Percentiles rank a stretch among this genome's conserved stretches.
These are phyloP conservation scores for Mythimna loreyi DNA, from an alignment of 2,888 invertebrate species.

Conservation along the genomic window DNA sequence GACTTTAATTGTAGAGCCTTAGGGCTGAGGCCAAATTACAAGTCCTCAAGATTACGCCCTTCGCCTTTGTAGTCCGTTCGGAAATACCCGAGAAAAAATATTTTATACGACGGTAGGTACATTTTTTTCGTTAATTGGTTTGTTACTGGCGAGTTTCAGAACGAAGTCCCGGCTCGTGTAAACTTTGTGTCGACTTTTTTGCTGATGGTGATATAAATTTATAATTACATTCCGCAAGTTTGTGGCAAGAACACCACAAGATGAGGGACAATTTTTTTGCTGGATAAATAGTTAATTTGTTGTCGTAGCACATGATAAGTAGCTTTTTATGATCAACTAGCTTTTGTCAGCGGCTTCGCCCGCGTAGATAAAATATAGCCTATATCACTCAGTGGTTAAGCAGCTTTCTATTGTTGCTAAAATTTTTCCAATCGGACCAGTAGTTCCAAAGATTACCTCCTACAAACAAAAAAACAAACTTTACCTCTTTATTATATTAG, in stretches of 20 bases:
- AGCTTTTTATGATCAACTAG: not conserved
- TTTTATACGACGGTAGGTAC: slow-evolving; percentile 38
- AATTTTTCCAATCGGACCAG: too few relatives aligned
- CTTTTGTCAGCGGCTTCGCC: too few relatives aligned
- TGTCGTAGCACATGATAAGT: not conserved
- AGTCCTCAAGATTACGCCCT: slow-evolving; percentile 66
- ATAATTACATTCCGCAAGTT: slow-evolving; percentile 66
- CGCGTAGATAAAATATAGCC: too few relatives aligned
- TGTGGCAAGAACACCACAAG: slow-evolving; percentile 12
- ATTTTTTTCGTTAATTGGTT: slow-evolving; percentile 71
- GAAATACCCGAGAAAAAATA: slow-evolving; percentile 51
- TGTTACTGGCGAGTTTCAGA: slow-evolving; percentile 66
- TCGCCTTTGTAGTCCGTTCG: slow-evolving; percentile 60
- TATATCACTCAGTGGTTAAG: too few relatives aligned
- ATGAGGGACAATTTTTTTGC: slow-evolving; percentile 24
- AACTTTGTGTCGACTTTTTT: slow-evolving; percentile 62
- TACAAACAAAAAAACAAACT: too few relatives aligned
- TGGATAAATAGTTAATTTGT: slow-evolving; percentile 7
- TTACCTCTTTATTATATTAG: too few relatives aligned
- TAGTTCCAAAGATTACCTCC: too few relatives aligned
- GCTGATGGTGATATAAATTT: slow-evolving; percentile 62
- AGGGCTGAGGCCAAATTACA: slow-evolving; percentile 67
- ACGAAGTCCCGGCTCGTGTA: slow-evolving; percentile 50
- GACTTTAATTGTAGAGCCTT: slow-evolving; percentile 68
- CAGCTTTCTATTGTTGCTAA: too few relatives aligned